Conservation (phyloP, 2,888 invertebrate genomes). For the Arrhopalites spinosus region DNA sequence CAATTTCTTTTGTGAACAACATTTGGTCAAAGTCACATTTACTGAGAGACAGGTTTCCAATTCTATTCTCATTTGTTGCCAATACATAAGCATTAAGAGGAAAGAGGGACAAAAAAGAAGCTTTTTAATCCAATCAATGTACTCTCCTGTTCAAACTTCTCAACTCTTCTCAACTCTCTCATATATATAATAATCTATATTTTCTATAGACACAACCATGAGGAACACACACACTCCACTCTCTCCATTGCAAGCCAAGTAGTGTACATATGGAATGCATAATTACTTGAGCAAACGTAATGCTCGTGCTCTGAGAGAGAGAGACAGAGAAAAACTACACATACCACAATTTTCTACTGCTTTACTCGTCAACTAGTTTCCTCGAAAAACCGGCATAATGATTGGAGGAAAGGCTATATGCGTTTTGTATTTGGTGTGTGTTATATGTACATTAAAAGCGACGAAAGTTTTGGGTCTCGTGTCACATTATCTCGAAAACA, state of each 20-base stretch:
- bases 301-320: background rate
- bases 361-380: background rate
- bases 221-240: too few relatives aligned
- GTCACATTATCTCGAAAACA: conserved; percentile 31
- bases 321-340: too few relatives aligned
- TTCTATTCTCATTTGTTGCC: conserved; percentile 29
- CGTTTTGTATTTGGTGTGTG: background rate
- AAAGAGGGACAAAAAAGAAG: conserved; percentile 25
- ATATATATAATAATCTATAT: too few relatives aligned
- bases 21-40: conserved; percentile 22
- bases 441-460: conserved; percentile 1
- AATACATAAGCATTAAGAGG: conserved; percentile 24
- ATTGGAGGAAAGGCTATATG: background rate
- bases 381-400: background rate
- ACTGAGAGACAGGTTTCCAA: conserved; percentile 24
- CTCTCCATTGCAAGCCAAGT: background rate
- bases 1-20: too few relatives aligned
- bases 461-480: conserved; percentile 29
- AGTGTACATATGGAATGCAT: background rate
- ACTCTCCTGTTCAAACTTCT: conserved; percentile 19
- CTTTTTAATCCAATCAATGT: conserved; percentile 34
- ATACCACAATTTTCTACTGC: background rate
- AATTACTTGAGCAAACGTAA: conserved; percentile 12
- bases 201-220: too few relatives aligned
- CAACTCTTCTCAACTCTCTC: background rate